A percentile compares a stretch with the other conserved stretches of the same genome.
Evolutionary conservation across 2,113 vertebrate species (phyloP).

Genomic region (Onychostruthus taczanowskii): DNA sequence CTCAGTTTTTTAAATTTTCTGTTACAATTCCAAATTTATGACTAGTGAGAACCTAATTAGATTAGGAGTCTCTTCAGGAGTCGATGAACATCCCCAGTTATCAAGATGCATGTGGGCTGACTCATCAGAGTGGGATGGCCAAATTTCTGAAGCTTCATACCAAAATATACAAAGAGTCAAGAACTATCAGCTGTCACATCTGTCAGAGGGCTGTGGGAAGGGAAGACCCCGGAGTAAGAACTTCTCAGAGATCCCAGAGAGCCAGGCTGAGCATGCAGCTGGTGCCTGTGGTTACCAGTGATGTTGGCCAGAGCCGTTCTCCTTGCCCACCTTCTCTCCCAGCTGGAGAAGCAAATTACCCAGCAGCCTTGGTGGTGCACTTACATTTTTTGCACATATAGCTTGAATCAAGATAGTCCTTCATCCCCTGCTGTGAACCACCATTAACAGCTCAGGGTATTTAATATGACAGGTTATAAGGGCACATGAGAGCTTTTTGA

Average conservation of each 20-base stretch:
- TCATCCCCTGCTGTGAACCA: not conserved
- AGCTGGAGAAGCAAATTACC: not conserved
- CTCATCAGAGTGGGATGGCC: not conserved
- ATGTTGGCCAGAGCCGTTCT: not conserved
- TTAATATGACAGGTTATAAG: not conserved
- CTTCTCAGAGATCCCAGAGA: not conserved
- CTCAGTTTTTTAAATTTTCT: not conserved
- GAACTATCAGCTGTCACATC: not conserved
- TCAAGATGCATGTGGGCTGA: not conserved
- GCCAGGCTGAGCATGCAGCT: fast-evolving
- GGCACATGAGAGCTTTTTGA: not conserved
- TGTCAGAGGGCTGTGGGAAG: not conserved
- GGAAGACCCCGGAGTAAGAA: not conserved
- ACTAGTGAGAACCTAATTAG: not conserved
- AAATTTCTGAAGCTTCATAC: not conserved
- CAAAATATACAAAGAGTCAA: not conserved
- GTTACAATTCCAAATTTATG: constrained; percentile 1
- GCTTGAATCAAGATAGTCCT: not conserved
- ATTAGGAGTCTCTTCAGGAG: constrained; percentile 21
- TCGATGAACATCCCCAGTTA: not conserved
- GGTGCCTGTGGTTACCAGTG: not conserved
- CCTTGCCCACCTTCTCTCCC: not conserved
- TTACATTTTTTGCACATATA: not conserved
- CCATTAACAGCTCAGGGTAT: not conserved
- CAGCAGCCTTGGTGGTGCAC: not conserved